A percentile compares a stretch with the other conserved stretches of the same genome.
Conservation (phyloP, 2,797 vertebrate species). For the Limosa lapponica region DNA sequence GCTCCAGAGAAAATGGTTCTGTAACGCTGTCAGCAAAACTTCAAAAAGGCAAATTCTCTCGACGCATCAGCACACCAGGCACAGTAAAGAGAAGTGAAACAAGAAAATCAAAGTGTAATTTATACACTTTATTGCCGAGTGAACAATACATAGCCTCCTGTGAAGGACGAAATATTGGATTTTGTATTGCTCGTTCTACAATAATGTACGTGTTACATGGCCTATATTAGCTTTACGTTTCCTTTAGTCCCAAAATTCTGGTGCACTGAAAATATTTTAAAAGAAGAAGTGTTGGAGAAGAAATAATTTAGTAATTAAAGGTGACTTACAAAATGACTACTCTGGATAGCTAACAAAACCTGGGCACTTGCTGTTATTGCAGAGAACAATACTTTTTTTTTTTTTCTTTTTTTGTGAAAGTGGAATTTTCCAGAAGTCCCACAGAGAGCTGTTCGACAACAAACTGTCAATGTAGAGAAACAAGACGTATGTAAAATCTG, state of each 20-base stretch:
- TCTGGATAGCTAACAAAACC: not conserved
- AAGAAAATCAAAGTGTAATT: constrained; percentile 61
- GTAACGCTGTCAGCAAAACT: constrained; percentile 28
- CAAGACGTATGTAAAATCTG: not conserved
- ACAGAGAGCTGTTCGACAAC: not conserved
- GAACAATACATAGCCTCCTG: not conserved
- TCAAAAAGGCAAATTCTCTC: constrained; percentile 38
- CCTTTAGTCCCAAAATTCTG: not conserved
- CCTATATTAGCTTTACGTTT: not conserved
- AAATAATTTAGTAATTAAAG: not conserved
- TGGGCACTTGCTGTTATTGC: not conserved
- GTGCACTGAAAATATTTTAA: not conserved
- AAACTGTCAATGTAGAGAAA: not conserved
- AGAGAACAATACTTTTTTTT: not conserved
- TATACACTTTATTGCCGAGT: not conserved
- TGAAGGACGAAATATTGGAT: constrained; percentile 41
- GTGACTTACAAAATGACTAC: not conserved
- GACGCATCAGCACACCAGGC: not conserved
- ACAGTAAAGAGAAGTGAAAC: constrained; percentile 21
- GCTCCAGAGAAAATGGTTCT: constrained; percentile 48
- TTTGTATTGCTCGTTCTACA: not conserved
- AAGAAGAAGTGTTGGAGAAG: not conserved
- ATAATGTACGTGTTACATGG: not conserved
- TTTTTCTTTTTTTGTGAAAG: not conserved
- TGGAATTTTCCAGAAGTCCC: not conserved